These are phyloP conservation scores for Pempheris klunzingeri DNA, from an alignment of 2,797 vertebrate species.

Conservation along the genomic window DNA sequence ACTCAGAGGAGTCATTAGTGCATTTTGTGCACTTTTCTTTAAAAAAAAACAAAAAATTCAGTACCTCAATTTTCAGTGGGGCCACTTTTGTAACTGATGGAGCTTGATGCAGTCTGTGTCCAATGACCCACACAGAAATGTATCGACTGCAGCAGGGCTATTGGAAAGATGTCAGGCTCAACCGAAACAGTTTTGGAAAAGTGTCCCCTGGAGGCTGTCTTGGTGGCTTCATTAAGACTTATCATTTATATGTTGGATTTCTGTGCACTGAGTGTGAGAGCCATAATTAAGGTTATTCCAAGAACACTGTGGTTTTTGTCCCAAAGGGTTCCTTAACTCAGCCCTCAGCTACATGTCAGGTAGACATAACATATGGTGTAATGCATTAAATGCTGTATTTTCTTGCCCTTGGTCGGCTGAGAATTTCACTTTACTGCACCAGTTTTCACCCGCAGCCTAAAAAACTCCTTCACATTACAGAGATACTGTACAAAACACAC, in stretches of 20 bases:
- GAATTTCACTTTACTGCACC: not conserved
- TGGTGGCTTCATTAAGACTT: conserved; percentile 74
- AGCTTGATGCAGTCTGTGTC: conserved; percentile 53
- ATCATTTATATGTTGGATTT: conserved; percentile 68
- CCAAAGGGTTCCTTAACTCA: conserved; percentile 22
- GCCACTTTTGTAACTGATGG: conserved; percentile 48
- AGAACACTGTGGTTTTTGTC: conserved; percentile 46
- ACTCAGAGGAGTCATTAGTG: too few species aligned
- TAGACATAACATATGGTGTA: conserved; percentile 21
- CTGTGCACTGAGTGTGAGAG: conserved; percentile 13
- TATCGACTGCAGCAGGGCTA: conserved; percentile 59
- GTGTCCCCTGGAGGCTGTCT: conserved; percentile 52
- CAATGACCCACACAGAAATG: conserved; percentile 64
- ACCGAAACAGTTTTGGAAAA: conserved; percentile 71
- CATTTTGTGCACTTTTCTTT: conserved; percentile 10
- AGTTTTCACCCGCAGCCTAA: not conserved
- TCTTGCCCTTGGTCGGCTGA: not conserved
- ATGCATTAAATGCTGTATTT: conserved; percentile 1
- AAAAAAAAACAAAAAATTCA: not conserved
- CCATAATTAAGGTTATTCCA: conserved; percentile 45
- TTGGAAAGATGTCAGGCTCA: conserved; percentile 72
- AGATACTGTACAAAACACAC: not conserved
- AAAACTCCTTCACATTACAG: not conserved
- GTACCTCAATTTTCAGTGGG: conserved; percentile 46
- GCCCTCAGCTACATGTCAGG: conserved; percentile 37